A percentile compares a stretch with the other conserved stretches of the same genome.
phyloP scores from a whole-genome alignment of 2,888 invertebrate genomes.

The Serripes groenlandicus region DNA sequence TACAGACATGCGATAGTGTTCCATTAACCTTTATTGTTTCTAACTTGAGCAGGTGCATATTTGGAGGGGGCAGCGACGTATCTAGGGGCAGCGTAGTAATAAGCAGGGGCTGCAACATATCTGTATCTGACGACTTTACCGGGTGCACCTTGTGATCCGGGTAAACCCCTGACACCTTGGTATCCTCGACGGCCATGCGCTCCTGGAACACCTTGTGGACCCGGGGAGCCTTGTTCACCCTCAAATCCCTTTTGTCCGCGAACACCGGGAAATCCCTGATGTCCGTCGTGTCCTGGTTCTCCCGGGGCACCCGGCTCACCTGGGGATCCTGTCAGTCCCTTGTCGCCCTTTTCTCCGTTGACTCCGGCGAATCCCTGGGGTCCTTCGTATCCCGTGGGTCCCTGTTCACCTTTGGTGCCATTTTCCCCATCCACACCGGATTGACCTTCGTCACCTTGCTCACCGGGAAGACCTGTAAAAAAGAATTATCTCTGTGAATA shows the following conservation, averaged over 20 bases:
- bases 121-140: background rate
- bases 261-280: slow-evolving; percentile 37
- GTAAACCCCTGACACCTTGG: slow-evolving; percentile 12
- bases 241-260: slow-evolving; percentile 50
- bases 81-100: slow-evolving; percentile 1
- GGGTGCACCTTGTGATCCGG: background rate
- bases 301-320: slow-evolving; percentile 48
- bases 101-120: slow-evolving; percentile 5
- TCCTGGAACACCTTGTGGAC: slow-evolving; percentile 47
- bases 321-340: slow-evolving; percentile 33
- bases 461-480: slow-evolving; percentile 49
- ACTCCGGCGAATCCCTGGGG: slow-evolving; percentile 56
- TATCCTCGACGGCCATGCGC: slow-evolving; percentile 36
- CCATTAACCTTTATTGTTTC: background rate
- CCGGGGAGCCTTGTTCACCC: slow-evolving; percentile 34
- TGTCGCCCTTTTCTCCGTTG: slow-evolving; percentile 41
- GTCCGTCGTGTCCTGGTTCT: slow-evolving; percentile 24
- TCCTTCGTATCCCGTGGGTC: slow-evolving; percentile 46
- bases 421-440: slow-evolving; percentile 43
- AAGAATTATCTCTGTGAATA: background rate
- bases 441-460: slow-evolving; percentile 58
- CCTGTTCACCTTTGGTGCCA: slow-evolving; percentile 39
- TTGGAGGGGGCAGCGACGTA: background rate
- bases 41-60: background rate
- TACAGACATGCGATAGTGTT: background rate